Conservation (phyloP, 2,113 vertebrate genomes). For the Cepphus grylle region DNA sequence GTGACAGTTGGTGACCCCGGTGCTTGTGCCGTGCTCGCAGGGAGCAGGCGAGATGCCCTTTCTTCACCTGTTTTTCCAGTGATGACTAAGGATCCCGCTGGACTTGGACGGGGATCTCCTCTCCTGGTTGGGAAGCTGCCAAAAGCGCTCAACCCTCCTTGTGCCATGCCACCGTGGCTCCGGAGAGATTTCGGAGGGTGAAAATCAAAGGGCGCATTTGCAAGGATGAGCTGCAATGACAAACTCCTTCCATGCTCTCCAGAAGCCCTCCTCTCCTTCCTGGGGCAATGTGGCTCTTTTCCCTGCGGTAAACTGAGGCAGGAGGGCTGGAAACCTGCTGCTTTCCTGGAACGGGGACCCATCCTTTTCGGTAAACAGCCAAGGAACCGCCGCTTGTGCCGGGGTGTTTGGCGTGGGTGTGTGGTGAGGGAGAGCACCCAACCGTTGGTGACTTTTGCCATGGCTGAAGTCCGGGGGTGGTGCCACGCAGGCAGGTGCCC, state of each 20-base stretch:
- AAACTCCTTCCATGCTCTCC: neutral
- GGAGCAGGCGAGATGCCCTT: accelerated
- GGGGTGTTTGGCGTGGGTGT: neutral
- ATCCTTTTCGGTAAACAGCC: neutral
- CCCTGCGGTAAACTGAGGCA: neutral
- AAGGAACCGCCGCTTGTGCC: accelerated
- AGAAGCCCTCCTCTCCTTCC: neutral
- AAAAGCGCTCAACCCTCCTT: neutral
- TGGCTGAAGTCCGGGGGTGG: neutral
- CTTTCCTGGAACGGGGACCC: neutral
- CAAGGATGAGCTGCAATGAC: neutral
- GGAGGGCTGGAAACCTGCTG: neutral
- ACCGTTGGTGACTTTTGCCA: accelerated
- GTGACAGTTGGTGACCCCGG: neutral
- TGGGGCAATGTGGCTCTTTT: accelerated
- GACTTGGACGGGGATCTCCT: neutral
- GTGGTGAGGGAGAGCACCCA: neutral
- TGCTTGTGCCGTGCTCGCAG: accelerated
- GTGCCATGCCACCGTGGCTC: accelerated
- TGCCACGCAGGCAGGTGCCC: neutral
- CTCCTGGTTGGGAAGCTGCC: neutral
- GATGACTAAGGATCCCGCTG: neutral
- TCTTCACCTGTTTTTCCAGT: neutral
- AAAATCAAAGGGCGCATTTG: neutral
- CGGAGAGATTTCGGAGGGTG: accelerated